These are phyloP conservation scores for Leistus spinibarbis DNA, from an alignment of 2,888 invertebrate genomes.

Conservation along the genomic window DNA sequence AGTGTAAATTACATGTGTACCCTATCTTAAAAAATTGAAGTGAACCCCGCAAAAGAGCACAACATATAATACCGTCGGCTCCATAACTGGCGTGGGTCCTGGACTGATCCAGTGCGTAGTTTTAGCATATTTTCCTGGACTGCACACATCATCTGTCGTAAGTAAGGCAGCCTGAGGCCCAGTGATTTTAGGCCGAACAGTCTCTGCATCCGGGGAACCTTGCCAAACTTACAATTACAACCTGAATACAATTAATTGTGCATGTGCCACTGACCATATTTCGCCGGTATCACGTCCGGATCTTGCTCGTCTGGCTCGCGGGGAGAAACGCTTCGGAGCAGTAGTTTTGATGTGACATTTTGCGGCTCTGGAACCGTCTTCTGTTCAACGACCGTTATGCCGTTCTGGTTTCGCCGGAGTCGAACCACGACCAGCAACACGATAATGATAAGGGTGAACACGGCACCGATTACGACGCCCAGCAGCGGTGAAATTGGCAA, in stretches of 20 bases:
- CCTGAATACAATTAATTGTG: neutral
- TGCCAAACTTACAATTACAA: conserved; percentile 9
- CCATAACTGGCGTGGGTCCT: conserved; percentile 55
- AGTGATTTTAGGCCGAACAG: conserved; percentile 49
- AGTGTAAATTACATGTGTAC: neutral
- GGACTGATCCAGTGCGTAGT: conserved; percentile 60
- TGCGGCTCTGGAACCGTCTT: conserved; percentile 56
- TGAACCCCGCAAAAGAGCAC: conserved; percentile 3
- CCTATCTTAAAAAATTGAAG: neutral
- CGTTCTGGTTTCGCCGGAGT: conserved; percentile 54
- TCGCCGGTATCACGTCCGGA: conserved; percentile 77
- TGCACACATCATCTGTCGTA: conserved; percentile 6
- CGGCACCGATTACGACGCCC: conserved; percentile 62
- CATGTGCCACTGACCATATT: conserved; percentile 67
- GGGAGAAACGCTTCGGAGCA: conserved; percentile 54
- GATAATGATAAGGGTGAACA: conserved; percentile 61
- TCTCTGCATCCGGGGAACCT: conserved; percentile 55
- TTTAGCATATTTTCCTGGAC: conserved; percentile 18
- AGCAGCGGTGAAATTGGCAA: conserved; percentile 63
- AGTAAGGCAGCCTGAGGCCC: conserved; percentile 6
- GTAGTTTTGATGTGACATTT: conserved; percentile 51
- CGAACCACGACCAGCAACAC: conserved; percentile 60
- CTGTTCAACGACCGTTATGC: conserved; percentile 51
- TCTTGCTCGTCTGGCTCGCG: conserved; percentile 65
- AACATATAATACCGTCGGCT: conserved; percentile 42